phyloP scores from a whole-genome alignment of 2,888 invertebrate genomes.

The Ornithoptera alexandrae region DNA sequence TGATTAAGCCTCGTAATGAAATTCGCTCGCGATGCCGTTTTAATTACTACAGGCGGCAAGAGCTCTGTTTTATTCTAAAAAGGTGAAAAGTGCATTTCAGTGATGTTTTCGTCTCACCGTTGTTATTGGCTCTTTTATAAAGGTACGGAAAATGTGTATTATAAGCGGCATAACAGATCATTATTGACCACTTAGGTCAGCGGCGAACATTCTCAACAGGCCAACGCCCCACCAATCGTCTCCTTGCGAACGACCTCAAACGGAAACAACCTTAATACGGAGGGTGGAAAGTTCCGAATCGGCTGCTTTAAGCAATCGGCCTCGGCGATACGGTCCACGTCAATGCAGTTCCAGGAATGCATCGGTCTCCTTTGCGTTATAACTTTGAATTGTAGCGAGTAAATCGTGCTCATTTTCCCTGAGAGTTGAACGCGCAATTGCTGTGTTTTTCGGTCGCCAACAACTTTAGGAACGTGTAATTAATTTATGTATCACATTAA shows the following conservation, averaged over 20 bases:
- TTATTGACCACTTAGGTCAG: constrained; percentile 77
- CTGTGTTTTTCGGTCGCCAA: constrained; percentile 19
- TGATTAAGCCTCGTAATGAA: constrained; percentile 69
- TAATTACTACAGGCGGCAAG: constrained; percentile 57
- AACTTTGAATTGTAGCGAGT: constrained; percentile 58
- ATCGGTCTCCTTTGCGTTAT: constrained; percentile 72
- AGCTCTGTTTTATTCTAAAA: constrained; percentile 12
- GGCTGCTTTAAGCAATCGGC: constrained; percentile 48
- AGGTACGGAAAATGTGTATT: constrained; percentile 59
- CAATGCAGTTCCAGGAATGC: constrained; percentile 76
- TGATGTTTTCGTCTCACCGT: background rate
- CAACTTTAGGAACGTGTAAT: constrained; percentile 30
- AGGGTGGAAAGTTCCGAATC: constrained; percentile 47
- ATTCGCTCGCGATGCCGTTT: constrained; percentile 65
- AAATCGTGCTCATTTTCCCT: constrained; percentile 56
- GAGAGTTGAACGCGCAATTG: constrained; percentile 30
- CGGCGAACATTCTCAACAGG: constrained; percentile 76
- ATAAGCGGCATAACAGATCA: constrained; percentile 72
- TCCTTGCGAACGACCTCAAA: constrained; percentile 35
- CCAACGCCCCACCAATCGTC: constrained; percentile 69
- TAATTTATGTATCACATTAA: constrained; percentile 30
- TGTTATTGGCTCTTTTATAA: constrained; percentile 42
- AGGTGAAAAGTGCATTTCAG: background rate
- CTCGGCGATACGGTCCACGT: constrained; percentile 61
- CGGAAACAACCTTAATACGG: constrained; percentile 48